phyloP scores from a whole-genome alignment of 2,888 invertebrate genomes.

The Chironomus riparius region DNA sequence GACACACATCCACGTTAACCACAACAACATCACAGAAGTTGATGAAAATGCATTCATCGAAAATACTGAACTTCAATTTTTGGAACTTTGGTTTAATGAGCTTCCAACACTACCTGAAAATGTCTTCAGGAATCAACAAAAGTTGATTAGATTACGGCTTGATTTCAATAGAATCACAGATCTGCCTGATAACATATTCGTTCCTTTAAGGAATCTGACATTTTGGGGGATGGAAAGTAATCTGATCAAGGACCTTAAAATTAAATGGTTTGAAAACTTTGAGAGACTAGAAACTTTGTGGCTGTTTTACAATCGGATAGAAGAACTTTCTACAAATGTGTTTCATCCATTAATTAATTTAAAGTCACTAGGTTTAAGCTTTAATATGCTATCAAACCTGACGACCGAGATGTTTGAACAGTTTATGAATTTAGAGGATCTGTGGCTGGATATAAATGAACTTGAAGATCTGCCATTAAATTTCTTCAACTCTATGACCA shows the following conservation, averaged over 20 bases:
- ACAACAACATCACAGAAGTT: background rate
- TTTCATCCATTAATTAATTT: background rate
- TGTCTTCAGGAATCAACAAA: background rate
- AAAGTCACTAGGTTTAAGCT: background rate
- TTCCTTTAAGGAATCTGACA: too few species aligned
- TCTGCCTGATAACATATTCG: too few species aligned
- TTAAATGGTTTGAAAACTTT: too few species aligned
- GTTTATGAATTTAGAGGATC: too few species aligned
- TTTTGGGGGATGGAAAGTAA: too few species aligned
- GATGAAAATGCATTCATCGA: background rate
- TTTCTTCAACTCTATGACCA: too few species aligned
- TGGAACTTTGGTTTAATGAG: background rate
- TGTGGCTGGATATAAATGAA: background rate
- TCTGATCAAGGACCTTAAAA: too few species aligned
- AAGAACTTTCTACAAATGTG: background rate
- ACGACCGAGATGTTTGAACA: too few species aligned
- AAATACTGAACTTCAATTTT: background rate
- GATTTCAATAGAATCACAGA: too few species aligned
- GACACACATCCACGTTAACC: background rate
- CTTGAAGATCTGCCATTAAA: too few species aligned
- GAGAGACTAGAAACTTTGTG: too few species aligned
- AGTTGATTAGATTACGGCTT: background rate
- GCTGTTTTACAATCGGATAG: background rate
- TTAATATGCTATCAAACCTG: too few species aligned
- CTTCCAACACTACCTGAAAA: background rate